These are phyloP conservation scores for Laodelphax striatellus DNA, from an alignment of 1,140 invertebrate genomes.

Conservation along the genomic window DNA sequence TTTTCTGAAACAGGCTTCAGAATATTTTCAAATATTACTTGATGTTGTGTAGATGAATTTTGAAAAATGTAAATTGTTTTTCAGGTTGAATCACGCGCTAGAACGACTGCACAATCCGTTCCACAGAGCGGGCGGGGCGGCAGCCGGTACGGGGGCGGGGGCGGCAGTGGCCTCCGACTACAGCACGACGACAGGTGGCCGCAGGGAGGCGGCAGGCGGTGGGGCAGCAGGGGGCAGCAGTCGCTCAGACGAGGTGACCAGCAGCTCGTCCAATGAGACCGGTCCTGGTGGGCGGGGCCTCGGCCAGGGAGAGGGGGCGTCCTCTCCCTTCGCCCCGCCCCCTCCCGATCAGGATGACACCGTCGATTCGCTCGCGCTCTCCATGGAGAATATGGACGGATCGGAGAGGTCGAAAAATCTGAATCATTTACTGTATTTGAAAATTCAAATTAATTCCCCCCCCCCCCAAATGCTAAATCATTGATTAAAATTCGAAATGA, in stretches of 20 bases:
- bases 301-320: constrained; percentile 10
- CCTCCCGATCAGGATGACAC: constrained; percentile 53
- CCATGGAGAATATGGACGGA: constrained; percentile 38
- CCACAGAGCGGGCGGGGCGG: constrained; percentile 9
- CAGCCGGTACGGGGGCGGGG: constrained; percentile 7
- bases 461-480: no score
- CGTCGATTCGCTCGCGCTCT: constrained; percentile 41
- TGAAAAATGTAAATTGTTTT: no score
- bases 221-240: constrained; percentile 23
- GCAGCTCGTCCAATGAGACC: constrained; percentile 49
- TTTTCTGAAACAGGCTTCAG: no score
- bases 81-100: constrained; percentile 60
- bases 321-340: constrained; percentile 22
- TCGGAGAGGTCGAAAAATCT: constrained; percentile 22
- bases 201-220: constrained; percentile 18
- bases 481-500: no score
- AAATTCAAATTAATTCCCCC: no score
- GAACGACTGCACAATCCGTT: constrained; percentile 51
- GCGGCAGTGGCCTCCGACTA: constrained; percentile 14
- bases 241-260: constrained; percentile 53
- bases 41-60: no score
- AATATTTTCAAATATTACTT: no score
- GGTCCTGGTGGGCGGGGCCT: constrained; percentile 26
- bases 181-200: background rate
- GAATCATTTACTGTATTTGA: no score